Evolutionary conservation across 2,113 vertebrate species (phyloP).

Genomic region (Malaclemys terrapin): DNA sequence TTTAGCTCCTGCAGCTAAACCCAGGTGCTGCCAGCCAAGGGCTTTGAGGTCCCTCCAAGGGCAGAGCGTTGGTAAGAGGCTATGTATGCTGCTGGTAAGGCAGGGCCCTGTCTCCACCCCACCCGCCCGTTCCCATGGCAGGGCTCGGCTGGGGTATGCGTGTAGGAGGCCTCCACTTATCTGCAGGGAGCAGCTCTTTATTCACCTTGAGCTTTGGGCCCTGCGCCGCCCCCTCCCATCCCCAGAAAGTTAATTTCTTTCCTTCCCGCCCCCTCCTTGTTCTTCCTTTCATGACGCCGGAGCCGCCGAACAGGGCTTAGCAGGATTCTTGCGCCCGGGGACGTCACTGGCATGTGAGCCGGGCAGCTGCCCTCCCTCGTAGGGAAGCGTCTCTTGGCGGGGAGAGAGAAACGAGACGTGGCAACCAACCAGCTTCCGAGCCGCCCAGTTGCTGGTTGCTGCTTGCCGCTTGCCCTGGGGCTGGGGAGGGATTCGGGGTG

Average conservation of each 20-base stretch:
- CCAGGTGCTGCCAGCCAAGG: neutral
- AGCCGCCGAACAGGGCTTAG: neutral
- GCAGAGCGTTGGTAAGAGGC: neutral
- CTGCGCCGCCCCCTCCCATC: neutral
- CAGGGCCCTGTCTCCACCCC: neutral
- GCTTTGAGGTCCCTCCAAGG: neutral
- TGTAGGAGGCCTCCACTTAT: neutral
- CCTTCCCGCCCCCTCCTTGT: neutral
- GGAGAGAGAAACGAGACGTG: neutral
- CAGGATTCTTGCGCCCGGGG: neutral
- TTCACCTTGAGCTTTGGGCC: neutral
- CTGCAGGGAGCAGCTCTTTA: neutral
- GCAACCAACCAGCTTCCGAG: neutral
- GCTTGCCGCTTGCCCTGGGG: neutral
- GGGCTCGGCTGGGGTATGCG: no score
- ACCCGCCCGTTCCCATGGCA: neutral
- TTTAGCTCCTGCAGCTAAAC: neutral
- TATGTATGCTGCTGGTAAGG: neutral
- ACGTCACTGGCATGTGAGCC: neutral
- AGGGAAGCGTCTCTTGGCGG: neutral
- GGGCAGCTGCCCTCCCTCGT: neutral
- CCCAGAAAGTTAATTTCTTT: neutral
- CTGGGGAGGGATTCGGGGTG: neutral
- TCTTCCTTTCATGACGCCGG: neutral
- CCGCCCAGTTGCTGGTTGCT: neutral